Evolutionary conservation across 2,113 vertebrate species (phyloP).

Genomic region (Pelusios castaneus): DNA sequence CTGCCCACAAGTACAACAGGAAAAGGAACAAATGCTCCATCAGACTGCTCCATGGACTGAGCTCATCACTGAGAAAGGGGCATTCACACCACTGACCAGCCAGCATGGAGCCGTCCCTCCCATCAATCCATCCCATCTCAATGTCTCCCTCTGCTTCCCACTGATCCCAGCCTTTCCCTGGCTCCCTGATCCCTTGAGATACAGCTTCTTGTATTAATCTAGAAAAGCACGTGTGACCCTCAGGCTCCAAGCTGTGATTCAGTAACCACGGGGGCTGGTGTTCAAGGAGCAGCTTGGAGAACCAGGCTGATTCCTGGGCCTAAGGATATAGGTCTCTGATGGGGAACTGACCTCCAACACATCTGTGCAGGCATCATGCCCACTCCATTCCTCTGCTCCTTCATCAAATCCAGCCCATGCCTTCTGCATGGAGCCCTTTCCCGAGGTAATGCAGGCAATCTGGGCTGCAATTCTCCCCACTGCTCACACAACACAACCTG

Average conservation of each 20-base stretch:
- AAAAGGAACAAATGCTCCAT: slow-evolving; percentile 71
- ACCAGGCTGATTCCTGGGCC: not conserved
- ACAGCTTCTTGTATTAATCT: not conserved
- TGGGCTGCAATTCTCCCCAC: not conserved
- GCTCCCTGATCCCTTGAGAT: not conserved
- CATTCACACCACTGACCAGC: slow-evolving; percentile 5
- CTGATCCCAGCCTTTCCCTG: not conserved
- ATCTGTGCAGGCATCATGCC: not conserved
- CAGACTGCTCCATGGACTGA: not conserved
- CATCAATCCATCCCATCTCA: not conserved
- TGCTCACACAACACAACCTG: fast-evolving
- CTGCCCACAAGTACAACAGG: slow-evolving; percentile 70
- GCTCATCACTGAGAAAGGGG: slow-evolving; percentile 15
- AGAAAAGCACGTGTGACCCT: not conserved
- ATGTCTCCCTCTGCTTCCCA: fast-evolving
- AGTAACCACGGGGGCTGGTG: not conserved
- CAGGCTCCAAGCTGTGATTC: not conserved
- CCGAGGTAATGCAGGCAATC: not conserved
- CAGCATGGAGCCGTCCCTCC: not conserved
- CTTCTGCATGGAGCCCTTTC: not conserved
- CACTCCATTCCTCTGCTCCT: not conserved
- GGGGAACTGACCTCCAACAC: not conserved
- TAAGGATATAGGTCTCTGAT: fast-evolving
- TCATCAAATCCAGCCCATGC: not conserved
- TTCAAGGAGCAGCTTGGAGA: not conserved